Evolutionary conservation across 2,888 invertebrate species (phyloP).

Genomic region (Zootermopsis nevadensis): DNA sequence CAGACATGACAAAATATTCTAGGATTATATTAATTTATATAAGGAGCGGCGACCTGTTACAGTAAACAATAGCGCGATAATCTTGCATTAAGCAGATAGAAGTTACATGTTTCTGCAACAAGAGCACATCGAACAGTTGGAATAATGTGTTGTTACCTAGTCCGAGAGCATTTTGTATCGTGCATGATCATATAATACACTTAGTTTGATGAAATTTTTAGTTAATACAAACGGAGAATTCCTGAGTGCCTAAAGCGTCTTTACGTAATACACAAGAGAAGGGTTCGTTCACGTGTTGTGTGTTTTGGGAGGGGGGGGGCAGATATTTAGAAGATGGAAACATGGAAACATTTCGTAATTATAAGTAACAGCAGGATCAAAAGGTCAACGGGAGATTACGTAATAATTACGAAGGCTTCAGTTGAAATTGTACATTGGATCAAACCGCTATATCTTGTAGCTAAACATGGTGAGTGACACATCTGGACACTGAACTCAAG

Average conservation of each 20-base stretch:
- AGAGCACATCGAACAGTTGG: too few relatives aligned
- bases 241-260: not conserved
- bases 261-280: not conserved
- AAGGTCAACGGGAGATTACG: slow-evolving; percentile 1
- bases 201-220: not conserved
- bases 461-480: not conserved
- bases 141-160: too few relatives aligned
- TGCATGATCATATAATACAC: not conserved
- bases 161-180: too few relatives aligned
- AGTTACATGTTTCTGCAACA: too few relatives aligned
- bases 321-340: not conserved
- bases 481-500: not conserved
- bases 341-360: not conserved
- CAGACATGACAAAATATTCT: too few relatives aligned
- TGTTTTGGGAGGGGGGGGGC: not conserved
- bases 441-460: not conserved
- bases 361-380: not conserved
- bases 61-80: too few relatives aligned
- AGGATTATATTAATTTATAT: too few relatives aligned
- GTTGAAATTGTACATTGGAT: not conserved
- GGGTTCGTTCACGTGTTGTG: not conserved
- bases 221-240: not conserved
- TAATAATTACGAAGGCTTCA: not conserved
- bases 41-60: too few relatives aligned
- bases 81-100: too few relatives aligned